phyloP scores from a whole-genome alignment of 2,797 vertebrate genomes.

The Leuciscus waleckii region DNA sequence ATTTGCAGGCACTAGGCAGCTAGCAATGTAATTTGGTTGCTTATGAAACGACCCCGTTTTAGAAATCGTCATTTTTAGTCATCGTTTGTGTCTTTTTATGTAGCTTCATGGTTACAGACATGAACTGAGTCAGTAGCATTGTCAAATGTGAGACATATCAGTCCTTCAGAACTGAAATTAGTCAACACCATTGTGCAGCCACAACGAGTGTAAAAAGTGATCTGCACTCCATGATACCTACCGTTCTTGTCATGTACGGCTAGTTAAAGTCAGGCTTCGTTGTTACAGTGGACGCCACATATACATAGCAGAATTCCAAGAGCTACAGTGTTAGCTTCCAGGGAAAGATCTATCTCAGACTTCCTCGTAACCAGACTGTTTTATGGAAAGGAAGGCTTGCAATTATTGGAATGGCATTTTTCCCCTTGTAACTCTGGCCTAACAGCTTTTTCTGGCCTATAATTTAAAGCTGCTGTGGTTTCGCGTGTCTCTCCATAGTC shows the following conservation, averaged over 20 bases:
- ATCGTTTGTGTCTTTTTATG: conserved; percentile 25
- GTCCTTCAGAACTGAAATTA: conserved; percentile 29
- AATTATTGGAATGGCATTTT: conserved; percentile 71
- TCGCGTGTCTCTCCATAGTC: conserved; percentile 67
- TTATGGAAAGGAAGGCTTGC: conserved; percentile 72
- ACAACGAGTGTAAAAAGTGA: neutral
- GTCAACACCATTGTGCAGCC: conserved; percentile 8
- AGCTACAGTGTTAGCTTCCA: conserved; percentile 51
- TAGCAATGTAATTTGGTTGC: conserved; percentile 14
- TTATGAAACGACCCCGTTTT: conserved; percentile 23
- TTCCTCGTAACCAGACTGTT: conserved; percentile 67
- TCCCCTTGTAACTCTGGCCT: conserved; percentile 66
- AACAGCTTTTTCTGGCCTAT: conserved; percentile 71
- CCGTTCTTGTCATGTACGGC: neutral
- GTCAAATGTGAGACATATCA: conserved; percentile 29
- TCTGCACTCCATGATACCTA: neutral
- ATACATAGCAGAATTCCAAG: conserved; percentile 54
- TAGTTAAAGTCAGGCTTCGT: conserved; percentile 60
- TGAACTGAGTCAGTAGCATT: conserved; percentile 22
- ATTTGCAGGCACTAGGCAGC: conserved; percentile 21
- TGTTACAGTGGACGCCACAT: conserved; percentile 53
- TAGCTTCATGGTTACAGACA: conserved; percentile 20
- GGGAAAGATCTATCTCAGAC: conserved; percentile 64
- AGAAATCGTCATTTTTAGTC: conserved; percentile 21
- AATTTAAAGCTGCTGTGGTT: conserved; percentile 77